Evolutionary conservation across 2,888 invertebrate genomes (phyloP).

Genomic region (Microchrysa polita): DNA sequence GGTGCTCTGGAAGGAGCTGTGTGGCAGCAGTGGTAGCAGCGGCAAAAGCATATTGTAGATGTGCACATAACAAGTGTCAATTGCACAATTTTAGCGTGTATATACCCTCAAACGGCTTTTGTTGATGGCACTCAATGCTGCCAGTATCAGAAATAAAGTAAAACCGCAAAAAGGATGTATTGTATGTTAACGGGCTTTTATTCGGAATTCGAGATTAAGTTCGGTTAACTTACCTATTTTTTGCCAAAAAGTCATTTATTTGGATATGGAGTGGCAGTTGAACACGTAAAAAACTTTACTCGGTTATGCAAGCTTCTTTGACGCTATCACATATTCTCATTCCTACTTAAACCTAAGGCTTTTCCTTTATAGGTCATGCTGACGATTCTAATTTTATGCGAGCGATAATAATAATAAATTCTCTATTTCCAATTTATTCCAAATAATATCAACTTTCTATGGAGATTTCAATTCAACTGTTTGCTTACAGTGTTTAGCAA

Average conservation of each 20-base stretch:
- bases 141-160: conserved; percentile 22
- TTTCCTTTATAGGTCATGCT: no score
- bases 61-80: conserved; percentile 62
- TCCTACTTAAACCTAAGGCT: no score
- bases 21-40: not conserved
- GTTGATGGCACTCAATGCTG: conserved; percentile 37
- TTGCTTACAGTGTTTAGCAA: conserved; percentile 25
- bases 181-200: not conserved
- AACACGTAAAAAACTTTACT: no score
- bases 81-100: conserved; percentile 55
- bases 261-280: no score
- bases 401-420: no score
- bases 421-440: no score
- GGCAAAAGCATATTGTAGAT: conserved; percentile 18
- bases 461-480: conserved; percentile 33
- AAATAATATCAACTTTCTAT: conserved; percentile 12
- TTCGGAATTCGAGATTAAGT: no score
- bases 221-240: no score
- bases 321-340: no score
- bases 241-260: no score
- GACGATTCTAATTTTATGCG: no score
- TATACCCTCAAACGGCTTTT: conserved; percentile 40
- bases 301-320: no score
- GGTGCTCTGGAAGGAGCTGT: not conserved
- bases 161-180: conserved; percentile 29